Conservation (phyloP, 2,888 invertebrate genomes). For the Pheosia gnoma region DNA sequence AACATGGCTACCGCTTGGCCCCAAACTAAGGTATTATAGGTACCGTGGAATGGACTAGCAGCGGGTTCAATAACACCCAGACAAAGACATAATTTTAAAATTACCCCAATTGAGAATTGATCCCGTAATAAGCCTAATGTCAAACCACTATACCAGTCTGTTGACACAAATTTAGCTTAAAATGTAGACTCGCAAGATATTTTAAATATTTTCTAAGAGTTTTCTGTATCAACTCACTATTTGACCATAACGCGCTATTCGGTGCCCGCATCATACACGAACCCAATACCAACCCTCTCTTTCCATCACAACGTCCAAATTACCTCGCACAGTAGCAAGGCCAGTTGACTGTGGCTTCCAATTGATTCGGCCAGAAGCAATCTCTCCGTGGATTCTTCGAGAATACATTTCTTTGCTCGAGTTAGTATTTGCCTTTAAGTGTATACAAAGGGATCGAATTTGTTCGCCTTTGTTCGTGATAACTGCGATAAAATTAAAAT, state of each 20-base stretch:
- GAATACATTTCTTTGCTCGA: constrained; percentile 59
- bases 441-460: constrained; percentile 65
- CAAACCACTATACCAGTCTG: too few species aligned
- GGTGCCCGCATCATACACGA: constrained; percentile 9
- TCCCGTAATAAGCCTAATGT: too few species aligned
- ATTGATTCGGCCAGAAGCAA: constrained; percentile 69
- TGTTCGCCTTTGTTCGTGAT: constrained; percentile 60
- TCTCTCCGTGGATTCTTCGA: constrained; percentile 62
- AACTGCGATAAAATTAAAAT: constrained; percentile 30
- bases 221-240: too few species aligned
- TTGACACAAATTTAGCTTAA: too few species aligned
- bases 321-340: constrained; percentile 14
- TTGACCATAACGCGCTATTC: constrained; percentile 5
- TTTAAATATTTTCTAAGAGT: too few species aligned
- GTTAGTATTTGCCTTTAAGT: constrained; percentile 70
- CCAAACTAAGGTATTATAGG: too few species aligned
- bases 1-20: too few species aligned
- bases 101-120: too few species aligned
- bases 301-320: constrained; percentile 23
- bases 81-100: too few species aligned
- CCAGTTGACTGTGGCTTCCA: constrained; percentile 48
- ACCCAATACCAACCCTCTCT: constrained; percentile 11
- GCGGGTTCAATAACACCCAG: too few species aligned
- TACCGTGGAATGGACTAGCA: too few species aligned
- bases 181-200: too few species aligned